Conservation (phyloP, 2,797 vertebrate species). For the Decapterus maruadsi region DNA sequence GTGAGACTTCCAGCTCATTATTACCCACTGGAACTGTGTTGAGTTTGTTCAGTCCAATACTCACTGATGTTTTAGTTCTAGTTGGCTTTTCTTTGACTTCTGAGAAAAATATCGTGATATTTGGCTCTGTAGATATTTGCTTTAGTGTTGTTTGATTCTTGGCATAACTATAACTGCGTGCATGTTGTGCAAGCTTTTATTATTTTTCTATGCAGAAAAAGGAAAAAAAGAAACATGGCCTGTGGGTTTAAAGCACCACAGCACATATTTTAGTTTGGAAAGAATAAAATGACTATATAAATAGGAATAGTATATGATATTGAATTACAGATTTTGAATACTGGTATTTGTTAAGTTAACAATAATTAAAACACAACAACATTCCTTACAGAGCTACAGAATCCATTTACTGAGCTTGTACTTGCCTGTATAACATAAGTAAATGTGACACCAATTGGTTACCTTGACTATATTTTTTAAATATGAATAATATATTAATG, state of each 20-base stretch:
- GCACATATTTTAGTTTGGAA: neutral
- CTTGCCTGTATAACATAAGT: too few relatives aligned
- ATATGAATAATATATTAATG: neutral
- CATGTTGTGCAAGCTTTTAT: neutral
- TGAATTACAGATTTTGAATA: too few relatives aligned
- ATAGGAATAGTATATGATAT: too few relatives aligned
- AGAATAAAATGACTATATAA: neutral
- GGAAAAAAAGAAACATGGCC: too few relatives aligned
- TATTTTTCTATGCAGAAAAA: too few relatives aligned
- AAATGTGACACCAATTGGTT: neutral
- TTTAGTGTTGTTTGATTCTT: too few relatives aligned
- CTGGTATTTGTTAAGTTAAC: too few relatives aligned
- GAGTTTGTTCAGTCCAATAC: neutral
- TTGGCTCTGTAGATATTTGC: neutral
- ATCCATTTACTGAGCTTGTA: too few relatives aligned
- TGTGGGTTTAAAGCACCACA: too few relatives aligned
- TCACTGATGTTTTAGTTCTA: neutral
- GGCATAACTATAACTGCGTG: too few relatives aligned
- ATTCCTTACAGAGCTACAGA: too few relatives aligned
- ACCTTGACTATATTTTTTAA: neutral
- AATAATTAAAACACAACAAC: too few relatives aligned
- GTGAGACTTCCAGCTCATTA: neutral
- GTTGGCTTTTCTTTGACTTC: neutral
- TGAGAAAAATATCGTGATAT: neutral
- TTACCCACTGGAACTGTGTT: neutral